These are phyloP conservation scores for Macrophya annulata DNA, from an alignment of 2,888 invertebrate genomes.

Conservation along the genomic window DNA sequence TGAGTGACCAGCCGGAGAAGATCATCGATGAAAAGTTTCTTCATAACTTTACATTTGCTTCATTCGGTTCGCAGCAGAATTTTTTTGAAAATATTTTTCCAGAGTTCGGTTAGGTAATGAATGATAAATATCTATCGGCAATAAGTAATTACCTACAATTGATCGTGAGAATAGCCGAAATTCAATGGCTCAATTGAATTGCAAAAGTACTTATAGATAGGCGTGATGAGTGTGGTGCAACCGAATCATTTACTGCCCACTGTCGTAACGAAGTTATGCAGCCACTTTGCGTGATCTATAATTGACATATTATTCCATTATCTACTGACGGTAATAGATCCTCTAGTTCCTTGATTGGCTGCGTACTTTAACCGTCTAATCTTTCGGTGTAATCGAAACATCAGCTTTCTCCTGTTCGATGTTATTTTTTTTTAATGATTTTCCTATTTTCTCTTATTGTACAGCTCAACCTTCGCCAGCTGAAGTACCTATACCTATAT, in stretches of 20 bases:
- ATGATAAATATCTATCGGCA: not conserved
- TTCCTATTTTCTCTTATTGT: constrained; percentile 41
- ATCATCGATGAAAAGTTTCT: constrained; percentile 6
- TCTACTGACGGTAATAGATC: constrained; percentile 42
- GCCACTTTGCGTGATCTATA: constrained; percentile 48
- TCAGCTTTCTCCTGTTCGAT: constrained; percentile 68
- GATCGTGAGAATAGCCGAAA: not conserved
- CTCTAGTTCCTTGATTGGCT: constrained; percentile 61
- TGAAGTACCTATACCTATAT: not conserved
- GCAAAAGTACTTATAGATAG: not conserved
- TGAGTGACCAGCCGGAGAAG: not conserved
- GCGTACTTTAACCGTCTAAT: constrained; percentile 67
- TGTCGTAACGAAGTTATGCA: constrained; percentile 35
- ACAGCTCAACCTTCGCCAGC: not conserved
- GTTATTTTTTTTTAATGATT: constrained; percentile 55
- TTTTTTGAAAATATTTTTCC: not conserved
- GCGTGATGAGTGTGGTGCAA: constrained; percentile 25
- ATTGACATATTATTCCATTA: constrained; percentile 50
- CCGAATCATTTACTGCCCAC: constrained; percentile 4
- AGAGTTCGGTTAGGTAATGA: not conserved
- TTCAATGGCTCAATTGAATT: constrained; percentile 20
- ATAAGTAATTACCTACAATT: constrained; percentile 3
- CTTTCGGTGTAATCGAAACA: constrained; percentile 70
- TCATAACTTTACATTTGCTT: not conserved
- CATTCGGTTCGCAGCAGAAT: not conserved